Percentiles rank a stretch among this genome's conserved stretches.
Conservation (phyloP, 2,797 vertebrate species). For the Poeciliopsis infans region DNA sequence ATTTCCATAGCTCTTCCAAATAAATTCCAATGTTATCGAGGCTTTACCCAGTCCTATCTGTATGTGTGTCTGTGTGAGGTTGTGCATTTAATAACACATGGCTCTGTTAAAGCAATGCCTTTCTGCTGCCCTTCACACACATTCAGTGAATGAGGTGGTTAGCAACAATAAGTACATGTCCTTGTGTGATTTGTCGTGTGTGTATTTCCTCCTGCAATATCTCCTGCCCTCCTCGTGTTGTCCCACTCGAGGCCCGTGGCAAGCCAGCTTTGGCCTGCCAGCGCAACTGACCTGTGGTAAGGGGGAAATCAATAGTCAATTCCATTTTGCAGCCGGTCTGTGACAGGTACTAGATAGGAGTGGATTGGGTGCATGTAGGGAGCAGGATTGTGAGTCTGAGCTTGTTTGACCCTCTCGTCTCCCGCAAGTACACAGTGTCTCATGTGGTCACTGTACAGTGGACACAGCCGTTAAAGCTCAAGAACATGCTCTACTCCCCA, state of each 20-base stretch:
- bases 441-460: constrained; percentile 28
- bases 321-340: constrained; percentile 80
- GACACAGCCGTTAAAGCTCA: constrained; percentile 40
- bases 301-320: constrained; percentile 86
- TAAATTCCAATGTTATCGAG: constrained; percentile 3
- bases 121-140: constrained; percentile 29
- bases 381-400: constrained; percentile 73
- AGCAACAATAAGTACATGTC: constrained; percentile 52
- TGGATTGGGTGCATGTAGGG: constrained; percentile 83
- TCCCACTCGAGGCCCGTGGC: constrained; percentile 50
- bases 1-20: background rate
- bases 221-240: constrained; percentile 40
- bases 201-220: constrained; percentile 50
- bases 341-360: constrained; percentile 85
- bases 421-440: constrained; percentile 15
- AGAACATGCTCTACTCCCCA: constrained; percentile 24
- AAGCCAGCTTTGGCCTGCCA: constrained; percentile 67
- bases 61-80: background rate
- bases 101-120: constrained; percentile 23
- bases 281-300: constrained; percentile 80
- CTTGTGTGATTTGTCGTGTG: constrained; percentile 36
- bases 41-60: background rate
- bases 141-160: constrained; percentile 38
- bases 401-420: constrained; percentile 58
- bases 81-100: constrained; percentile 11